These are phyloP conservation scores for Cebus imitator DNA, from an alignment of 2,113 vertebrate genomes.

Conservation along the genomic window DNA sequence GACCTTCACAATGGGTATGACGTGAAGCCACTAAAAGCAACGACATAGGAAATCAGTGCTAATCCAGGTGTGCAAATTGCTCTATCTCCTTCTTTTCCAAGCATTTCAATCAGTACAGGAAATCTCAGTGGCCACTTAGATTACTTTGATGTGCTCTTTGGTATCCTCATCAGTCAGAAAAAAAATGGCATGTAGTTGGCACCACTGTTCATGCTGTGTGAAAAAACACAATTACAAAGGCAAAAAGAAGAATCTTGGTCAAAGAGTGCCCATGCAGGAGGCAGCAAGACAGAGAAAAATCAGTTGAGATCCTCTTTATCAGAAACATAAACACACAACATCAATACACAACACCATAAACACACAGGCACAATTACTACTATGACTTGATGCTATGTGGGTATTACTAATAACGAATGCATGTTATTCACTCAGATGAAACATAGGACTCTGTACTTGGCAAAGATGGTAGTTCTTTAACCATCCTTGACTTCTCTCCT, in stretches of 20 bases:
- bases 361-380: not conserved
- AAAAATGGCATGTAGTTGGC: not conserved
- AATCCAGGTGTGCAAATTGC: not conserved
- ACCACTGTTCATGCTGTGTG: not conserved
- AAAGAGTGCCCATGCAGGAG: not conserved
- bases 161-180: not conserved
- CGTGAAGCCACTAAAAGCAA: not conserved
- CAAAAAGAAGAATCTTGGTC: not conserved
- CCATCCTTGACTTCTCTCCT: not conserved
- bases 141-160: not conserved
- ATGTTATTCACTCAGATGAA: not conserved
- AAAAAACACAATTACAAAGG: not conserved
- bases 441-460: not conserved
- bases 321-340: not conserved
- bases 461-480: not conserved
- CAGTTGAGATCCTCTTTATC: not conserved
- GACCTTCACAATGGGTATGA: not conserved
- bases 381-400: fast-evolving
- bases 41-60: not conserved
- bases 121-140: not conserved
- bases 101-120: not conserved
- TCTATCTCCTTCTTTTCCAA: not conserved
- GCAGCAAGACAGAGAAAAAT: not conserved
- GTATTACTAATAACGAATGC: not conserved
- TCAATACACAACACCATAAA: not conserved